Base-by-base conservation (phyloP, 35 echinoderm and acorn worm species). In the Apostichopus parvimensis region DNA sequence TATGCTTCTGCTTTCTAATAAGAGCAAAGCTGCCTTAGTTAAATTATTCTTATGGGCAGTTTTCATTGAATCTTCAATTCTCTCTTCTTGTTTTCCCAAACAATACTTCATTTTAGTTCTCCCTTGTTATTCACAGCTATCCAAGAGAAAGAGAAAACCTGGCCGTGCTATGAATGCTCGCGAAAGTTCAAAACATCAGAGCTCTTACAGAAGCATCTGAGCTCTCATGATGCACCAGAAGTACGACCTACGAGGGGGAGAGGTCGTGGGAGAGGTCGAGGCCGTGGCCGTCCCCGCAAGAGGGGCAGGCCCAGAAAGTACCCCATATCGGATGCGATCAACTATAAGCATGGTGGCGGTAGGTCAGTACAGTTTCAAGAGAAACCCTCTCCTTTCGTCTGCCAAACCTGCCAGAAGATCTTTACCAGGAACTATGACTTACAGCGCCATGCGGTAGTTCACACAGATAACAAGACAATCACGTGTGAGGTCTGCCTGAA, bases 151-250 rank as follows among this genome's bases (percentile, higher is more conserved):
- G 96, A 98, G 75, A 98, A 98, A 54, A 93, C 96, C 1, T 98
- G 96, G 96, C 96, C 96, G 8, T 98, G 96, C 77, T 98, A 95
- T 86, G 96, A 98, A 76, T 98, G 96, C 88, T 94, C 87, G 22
- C 85, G 94, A 5, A 98, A 95, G 84, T 98, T 98, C 83, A 68
- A 95, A 24, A 95, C 96, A 79, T 98, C 96, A 1, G 96, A 98
- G 22, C 96, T 98, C 7, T 91, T 98, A 1, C 96, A 98, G 81
- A 95, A 95, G 77, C 96, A 98, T 80, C 87, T 98, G 60, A 84
- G 94, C 15, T 94, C 92, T 77, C 96, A 98, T 61, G 96, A 98
- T 91, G 89, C 92, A 28, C 77, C 91, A 57, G 92, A 96, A 26
- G 79, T 75, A 53, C 85, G 78, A 15, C 94, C 96, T 9, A 57